Evolutionary conservation across 2,888 invertebrate genomes (phyloP), one percentile per base, ranked within the genome.

Genomic region (Napeogenes inachia): DNA sequence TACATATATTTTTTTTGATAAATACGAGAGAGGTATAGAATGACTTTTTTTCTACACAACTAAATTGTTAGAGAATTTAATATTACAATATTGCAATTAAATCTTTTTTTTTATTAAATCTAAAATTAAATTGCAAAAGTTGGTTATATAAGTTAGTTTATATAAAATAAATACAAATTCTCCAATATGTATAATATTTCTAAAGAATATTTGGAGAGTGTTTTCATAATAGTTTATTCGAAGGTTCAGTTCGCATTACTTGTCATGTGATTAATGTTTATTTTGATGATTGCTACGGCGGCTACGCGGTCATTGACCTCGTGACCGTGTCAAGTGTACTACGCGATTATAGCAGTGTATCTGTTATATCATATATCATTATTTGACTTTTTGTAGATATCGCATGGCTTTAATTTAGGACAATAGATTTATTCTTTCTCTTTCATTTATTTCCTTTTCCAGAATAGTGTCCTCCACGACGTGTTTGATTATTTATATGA

Each of bases 321-420:
- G 73, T 71, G 70, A 71, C 73, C 68, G 80, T 81, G 84, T 82
- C 84, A 86, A 85, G 83, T 85, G 84, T 82, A 82, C 71, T 73
- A 71, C 72, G 73, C 75, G 70, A 72, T 75, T 73, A 75, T 75
- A 77, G 76, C 75, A 75, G 61, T 64, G 59, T 56, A 61, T 54
- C 59, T 61, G 63, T 63, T 60, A 63, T 62, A 63, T 65, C 58
- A 64, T 42, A 46, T 56, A 12, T 13, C 54, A 42, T 12, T 59
- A 38, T 42, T 21, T 59, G 30, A 42, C 42, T 10, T 42, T 42
- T 42, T 35, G 35, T 35, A 5, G 2, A 35, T 35, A 35, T 35
- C 6, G 0, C 35, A 5, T 5, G 0, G 4, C 6, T 35, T 35
- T 35, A 35, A 2, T 6, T 35, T 5, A 35, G 6, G 6, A 35